Evolutionary conservation across 1,140 invertebrate genomes (phyloP), one percentile per base, ranked within the genome.

Genomic region (Lethrus apterus): DNA sequence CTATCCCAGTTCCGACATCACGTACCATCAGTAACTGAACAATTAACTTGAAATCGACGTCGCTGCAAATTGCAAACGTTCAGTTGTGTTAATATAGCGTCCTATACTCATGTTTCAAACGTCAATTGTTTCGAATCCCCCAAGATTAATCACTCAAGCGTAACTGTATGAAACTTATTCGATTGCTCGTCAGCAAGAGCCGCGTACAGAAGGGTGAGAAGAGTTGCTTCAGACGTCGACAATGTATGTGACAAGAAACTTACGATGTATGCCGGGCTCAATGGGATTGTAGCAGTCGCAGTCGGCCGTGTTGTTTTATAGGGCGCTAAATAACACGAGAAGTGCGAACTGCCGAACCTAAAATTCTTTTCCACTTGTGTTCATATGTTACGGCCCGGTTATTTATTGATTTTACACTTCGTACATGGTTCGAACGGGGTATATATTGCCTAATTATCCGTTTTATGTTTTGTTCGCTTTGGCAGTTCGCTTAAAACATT

Each of bases 331-430:
- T 38, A 38, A 38, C 35, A 38, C 35, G 35, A 18, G 35, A 38
- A 38, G 35, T 38, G 13, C 24, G 24, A 38, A 38, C 24, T 38
- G 35, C 35, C 18, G 35, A 38, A 20, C 35, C 35, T 38, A 38
- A 38, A 38, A 38, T 38, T 38, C 35, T n/a, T 38, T 38, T 38
- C 18, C 35, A 17, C 35, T 38, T 21, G 10, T 38, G 35, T 38
- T 38, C 35, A 38, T 38, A 38, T 38, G 35, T 38, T 38, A 21
- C 35, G 19, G 19, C 24, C 20, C 35, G 20, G 24, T 18, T 38
- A 38, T 38, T 38, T 38, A 38, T 38, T 21, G 35, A 38, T 38
- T 38, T 38, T n/a, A n/a, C n/a, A n/a, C n/a, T n/a, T n/a, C n/a
- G n/a, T n/a, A n/a, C n/a, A n/a, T n/a, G n/a, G n/a, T n/a, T n/a